Conservation (phyloP, 1,140 invertebrate species). For the Drosophila nasuta region DNA sequence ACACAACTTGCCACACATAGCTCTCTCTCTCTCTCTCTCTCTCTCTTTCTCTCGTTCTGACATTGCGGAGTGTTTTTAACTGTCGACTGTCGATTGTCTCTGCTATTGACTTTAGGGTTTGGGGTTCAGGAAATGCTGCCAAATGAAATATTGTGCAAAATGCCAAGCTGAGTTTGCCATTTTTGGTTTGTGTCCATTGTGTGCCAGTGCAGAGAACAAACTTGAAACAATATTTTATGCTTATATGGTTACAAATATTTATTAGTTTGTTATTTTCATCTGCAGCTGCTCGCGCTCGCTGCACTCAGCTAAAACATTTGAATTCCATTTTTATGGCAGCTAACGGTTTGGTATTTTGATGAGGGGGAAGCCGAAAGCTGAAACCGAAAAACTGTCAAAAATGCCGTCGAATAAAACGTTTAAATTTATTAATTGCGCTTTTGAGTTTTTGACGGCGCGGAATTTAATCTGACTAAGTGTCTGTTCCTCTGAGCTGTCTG, state of each 20-base stretch:
- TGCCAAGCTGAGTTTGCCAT: slow-evolving; percentile 60
- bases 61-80: neutral
- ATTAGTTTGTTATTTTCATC: slow-evolving; percentile 72
- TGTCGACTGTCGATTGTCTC: too few relatives aligned
- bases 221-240: slow-evolving; percentile 74
- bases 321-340: slow-evolving; percentile 54
- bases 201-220: neutral
- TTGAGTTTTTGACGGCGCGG: slow-evolving; percentile 44
- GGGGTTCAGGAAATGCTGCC: slow-evolving; percentile 48
- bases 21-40: too few relatives aligned
- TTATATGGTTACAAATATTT: slow-evolving; percentile 75
- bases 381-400: slow-evolving; percentile 18
- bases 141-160: slow-evolving; percentile 73
- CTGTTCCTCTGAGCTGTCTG: slow-evolving; percentile 6
- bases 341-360: slow-evolving; percentile 24
- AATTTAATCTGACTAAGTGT: slow-evolving; percentile 54
- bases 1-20: slow-evolving; percentile 64
- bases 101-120: neutral
- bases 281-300: slow-evolving; percentile 29
- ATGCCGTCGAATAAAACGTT: slow-evolving; percentile 48
- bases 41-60: neutral
- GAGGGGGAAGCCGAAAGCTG: neutral
- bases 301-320: slow-evolving; percentile 41
- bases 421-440: slow-evolving; percentile 69
- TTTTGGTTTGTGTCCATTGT: slow-evolving; percentile 30